Base-by-base conservation (phyloP, 2,888 invertebrate genomes). In the Hermaeophaga mercurialis region DNA sequence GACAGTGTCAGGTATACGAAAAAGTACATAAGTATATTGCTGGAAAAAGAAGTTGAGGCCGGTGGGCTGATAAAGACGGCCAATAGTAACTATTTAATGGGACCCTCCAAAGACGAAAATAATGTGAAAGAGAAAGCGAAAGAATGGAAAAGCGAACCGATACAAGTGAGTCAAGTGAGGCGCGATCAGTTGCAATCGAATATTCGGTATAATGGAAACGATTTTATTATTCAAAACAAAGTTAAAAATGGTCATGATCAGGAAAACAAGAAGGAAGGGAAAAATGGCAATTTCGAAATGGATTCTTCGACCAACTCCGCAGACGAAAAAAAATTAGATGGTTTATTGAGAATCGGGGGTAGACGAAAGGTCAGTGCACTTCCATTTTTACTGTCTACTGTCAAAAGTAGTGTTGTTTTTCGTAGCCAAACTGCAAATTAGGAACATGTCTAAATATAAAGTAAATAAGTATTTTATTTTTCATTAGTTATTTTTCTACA, bases 61-160 rank as follows among this genome's bases (percentile, higher is more conserved):
- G 88, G 89, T 2, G 86, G 86, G 64, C 73, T 91, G 41, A 82
- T 86, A 46, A 85, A 83, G 70, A 78, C 87, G 69, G 82, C 82
- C 49, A 88, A 87, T 78, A 87, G 88, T 8, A 85, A 88, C 75
- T 83, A 85, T 70, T 84, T 86, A 49, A 78, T 88, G 55, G 87
- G 87, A 0, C 85, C 85, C 8, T 83, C 80, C 36, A 73, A 71
- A 50, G 63, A 65, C 38, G 72, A 72, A 54, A 62, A 64, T 47
- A 54, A 58, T 36, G 54, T 17, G 38, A 67, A 50, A 61, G 65
- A 46, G 62, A 56, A 45, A 28, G 48, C 26, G 11, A 54, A 47
- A 47, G 39, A 47, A 54, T 50, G 63, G 54, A 63, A 60, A 57
- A 55, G 61, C 58, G 61, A 59, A 57, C 44, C 46, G 48, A 54